Conservation (phyloP, 2,888 invertebrate species). For the Lasioglossum leucozonium region DNA sequence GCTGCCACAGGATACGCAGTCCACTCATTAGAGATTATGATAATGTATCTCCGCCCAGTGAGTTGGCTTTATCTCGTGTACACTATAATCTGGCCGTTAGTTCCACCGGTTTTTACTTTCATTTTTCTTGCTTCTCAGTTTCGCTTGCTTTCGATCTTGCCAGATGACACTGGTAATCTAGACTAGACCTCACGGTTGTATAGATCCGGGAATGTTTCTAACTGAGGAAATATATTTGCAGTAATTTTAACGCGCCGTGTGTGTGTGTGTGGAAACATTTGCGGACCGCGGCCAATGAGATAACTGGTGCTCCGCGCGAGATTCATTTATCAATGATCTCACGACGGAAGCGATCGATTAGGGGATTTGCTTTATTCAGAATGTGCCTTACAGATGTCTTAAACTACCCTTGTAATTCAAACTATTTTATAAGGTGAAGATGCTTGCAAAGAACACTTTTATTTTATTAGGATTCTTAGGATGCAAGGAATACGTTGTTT, state of each 20-base stretch:
- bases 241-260: background rate
- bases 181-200: background rate
- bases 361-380: background rate
- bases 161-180: conserved; percentile 5
- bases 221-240: background rate
- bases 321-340: background rate
- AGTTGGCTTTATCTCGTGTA: background rate
- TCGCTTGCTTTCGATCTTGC: conserved; percentile 9
- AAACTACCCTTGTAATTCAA: background rate
- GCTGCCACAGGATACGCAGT: background rate
- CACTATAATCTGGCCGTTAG: conserved; percentile 2
- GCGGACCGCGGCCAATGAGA: background rate
- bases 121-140: conserved; percentile 1
- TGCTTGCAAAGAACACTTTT: background rate
- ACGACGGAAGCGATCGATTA: background rate
- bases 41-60: conserved; percentile 3
- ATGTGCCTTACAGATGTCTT: background rate
- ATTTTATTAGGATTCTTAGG: background rate
- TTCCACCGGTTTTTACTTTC: background rate
- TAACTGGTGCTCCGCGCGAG: background rate
- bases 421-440: background rate
- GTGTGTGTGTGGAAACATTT: conserved; percentile 3
- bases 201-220: background rate
- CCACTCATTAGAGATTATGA: conserved; percentile 9
- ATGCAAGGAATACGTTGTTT: too few species aligned